These are phyloP conservation scores for Spialia ferax DNA, from an alignment of 2,888 invertebrate species.

Conservation along the genomic window DNA sequence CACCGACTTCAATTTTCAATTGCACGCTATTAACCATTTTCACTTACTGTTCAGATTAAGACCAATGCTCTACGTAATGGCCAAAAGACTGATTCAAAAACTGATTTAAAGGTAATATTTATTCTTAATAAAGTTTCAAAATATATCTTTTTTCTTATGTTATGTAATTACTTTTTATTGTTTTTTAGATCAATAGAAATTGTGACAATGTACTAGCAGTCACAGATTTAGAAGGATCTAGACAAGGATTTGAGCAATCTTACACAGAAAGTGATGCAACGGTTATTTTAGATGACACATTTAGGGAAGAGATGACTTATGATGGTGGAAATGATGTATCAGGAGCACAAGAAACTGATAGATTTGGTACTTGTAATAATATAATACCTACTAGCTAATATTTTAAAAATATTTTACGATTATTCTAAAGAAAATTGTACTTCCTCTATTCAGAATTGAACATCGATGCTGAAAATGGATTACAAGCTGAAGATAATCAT, in stretches of 20 bases:
- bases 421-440: not conserved
- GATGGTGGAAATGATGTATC: not conserved
- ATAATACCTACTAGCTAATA: too few relatives aligned
- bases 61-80: too few relatives aligned
- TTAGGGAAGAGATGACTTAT: constrained; percentile 1
- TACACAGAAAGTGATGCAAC: constrained; percentile 33
- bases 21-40: too few relatives aligned
- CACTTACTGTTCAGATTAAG: too few relatives aligned
- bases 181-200: constrained; percentile 48
- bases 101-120: too few relatives aligned
- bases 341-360: constrained; percentile 46
- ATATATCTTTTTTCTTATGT: not conserved
- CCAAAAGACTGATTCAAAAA: too few relatives aligned
- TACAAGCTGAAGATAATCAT: not conserved
- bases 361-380: constrained; percentile 52
- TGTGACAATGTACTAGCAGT: constrained; percentile 43
- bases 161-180: not conserved
- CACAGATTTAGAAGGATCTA: constrained; percentile 25
- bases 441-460: not conserved
- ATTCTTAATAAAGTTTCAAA: too few relatives aligned
- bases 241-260: constrained; percentile 24
- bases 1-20: too few relatives aligned
- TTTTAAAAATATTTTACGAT: not conserved
- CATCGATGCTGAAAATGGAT: not conserved
- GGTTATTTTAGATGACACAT: constrained; percentile 40